Conservation (phyloP, 2,888 invertebrate species). For the Deilephila porcellus region DNA sequence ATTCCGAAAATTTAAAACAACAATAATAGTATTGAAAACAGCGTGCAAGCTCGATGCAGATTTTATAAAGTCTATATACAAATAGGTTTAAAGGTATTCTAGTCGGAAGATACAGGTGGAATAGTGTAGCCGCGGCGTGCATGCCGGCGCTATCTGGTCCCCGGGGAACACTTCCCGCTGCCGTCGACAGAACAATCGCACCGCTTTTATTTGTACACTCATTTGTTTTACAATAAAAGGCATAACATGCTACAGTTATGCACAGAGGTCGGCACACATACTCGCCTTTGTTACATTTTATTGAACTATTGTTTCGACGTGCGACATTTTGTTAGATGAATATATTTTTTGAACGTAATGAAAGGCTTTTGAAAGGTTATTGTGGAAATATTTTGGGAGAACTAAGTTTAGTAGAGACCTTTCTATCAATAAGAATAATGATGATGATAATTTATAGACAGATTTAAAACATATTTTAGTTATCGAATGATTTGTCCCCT, state of each 20-base stretch:
- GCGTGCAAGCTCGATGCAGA: too few species aligned
- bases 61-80: too few species aligned
- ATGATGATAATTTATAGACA: too few species aligned
- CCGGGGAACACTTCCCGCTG: slow-evolving; percentile 39
- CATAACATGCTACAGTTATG: slow-evolving; percentile 15
- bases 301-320: background rate
- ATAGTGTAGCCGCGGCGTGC: slow-evolving; percentile 7
- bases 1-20: background rate
- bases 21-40: background rate
- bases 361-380: too few species aligned
- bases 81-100: background rate
- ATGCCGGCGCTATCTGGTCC: slow-evolving; percentile 33
- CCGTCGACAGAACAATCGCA: slow-evolving; percentile 40
- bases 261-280: slow-evolving; percentile 5
- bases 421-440: too few species aligned
- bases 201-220: slow-evolving; percentile 34
- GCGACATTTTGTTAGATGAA: background rate
- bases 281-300: slow-evolving; percentile 9
- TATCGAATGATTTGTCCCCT: too few species aligned
- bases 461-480: too few species aligned
- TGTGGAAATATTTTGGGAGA: too few species aligned
- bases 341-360: too few species aligned
- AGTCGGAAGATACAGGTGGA: slow-evolving; percentile 1
- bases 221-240: slow-evolving; percentile 32
- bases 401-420: too few species aligned